phyloP scores from a whole-genome alignment of 2,888 invertebrate species.

The Drosophila colorata region DNA sequence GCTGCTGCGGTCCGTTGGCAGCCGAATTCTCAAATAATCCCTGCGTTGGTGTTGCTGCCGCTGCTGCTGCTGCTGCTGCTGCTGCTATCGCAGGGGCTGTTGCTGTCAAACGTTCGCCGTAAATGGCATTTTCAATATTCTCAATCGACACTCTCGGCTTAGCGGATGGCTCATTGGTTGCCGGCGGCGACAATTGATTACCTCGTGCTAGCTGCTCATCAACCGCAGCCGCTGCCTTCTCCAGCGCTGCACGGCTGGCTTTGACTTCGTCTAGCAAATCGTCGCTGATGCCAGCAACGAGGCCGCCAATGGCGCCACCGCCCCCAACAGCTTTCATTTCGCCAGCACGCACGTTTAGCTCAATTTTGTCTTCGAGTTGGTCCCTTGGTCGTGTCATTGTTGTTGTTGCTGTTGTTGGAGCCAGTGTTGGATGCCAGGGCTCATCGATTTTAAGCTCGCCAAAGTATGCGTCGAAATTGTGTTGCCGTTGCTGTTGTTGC shows the following conservation, averaged over 20 bases:
- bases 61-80: slow-evolving; percentile 25
- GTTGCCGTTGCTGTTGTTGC: slow-evolving; percentile 37
- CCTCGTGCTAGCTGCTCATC: slow-evolving; percentile 77
- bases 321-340: slow-evolving; percentile 16
- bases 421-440: slow-evolving; percentile 49
- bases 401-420: slow-evolving; percentile 19
- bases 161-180: slow-evolving; percentile 37
- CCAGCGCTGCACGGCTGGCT: slow-evolving; percentile 73
- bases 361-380: slow-evolving; percentile 52
- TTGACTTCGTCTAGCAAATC: slow-evolving; percentile 78
- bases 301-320: no score
- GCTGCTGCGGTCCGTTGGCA: slow-evolving; percentile 35
- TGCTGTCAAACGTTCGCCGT: slow-evolving; percentile 82
- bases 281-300: slow-evolving; percentile 66
- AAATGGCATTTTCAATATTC: slow-evolving; percentile 85
- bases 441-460: slow-evolving; percentile 77
- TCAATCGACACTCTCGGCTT: slow-evolving; percentile 83
- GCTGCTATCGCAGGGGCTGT: slow-evolving; percentile 27
- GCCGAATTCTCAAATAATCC: slow-evolving; percentile 70
- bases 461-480: slow-evolving; percentile 67
- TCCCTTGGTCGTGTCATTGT: slow-evolving; percentile 25
- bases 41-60: slow-evolving; percentile 30
- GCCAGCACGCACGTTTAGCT: slow-evolving; percentile 52
- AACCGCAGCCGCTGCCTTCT: slow-evolving; percentile 77
- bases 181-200: slow-evolving; percentile 77